These are phyloP conservation scores for Thumatha senex DNA, from an alignment of 2,888 invertebrate species.

Conservation along the genomic window DNA sequence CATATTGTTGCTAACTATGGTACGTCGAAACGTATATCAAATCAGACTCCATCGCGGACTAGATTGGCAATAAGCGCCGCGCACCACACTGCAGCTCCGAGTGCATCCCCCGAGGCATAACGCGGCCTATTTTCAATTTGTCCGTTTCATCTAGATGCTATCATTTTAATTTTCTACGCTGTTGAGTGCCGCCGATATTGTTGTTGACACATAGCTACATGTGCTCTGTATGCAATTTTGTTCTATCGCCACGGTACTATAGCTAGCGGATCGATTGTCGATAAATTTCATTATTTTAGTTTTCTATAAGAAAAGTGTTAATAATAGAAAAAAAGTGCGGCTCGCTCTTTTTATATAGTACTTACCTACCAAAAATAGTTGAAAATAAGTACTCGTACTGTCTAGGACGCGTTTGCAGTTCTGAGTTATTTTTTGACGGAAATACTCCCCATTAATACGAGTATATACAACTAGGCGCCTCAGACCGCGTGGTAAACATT, in stretches of 20 bases:
- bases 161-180: conserved; percentile 17
- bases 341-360: too few relatives aligned
- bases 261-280: neutral
- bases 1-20: neutral
- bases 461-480: too few relatives aligned
- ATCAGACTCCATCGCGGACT: conserved; percentile 5
- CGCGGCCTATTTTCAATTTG: conserved; percentile 22
- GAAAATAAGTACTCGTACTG: too few relatives aligned
- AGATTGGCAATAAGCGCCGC: conserved; percentile 25
- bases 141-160: conserved; percentile 7
- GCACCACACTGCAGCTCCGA: conserved; percentile 10
- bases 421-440: too few relatives aligned
- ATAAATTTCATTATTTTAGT: too few relatives aligned
- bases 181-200: conserved; percentile 5
- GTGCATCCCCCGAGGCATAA: conserved; percentile 16
- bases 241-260: neutral
- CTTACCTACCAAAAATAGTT: too few relatives aligned
- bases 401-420: too few relatives aligned
- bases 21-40: conserved; percentile 6
- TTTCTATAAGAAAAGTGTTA: too few relatives aligned
- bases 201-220: neutral
- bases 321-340: too few relatives aligned
- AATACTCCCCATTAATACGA: too few relatives aligned
- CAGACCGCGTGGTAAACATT: too few relatives aligned
- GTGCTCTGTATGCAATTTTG: neutral